Evolutionary conservation across 2,113 vertebrate genomes (phyloP), one percentile per base, ranked within the genome.

Genomic region (Siniperca knerii): DNA sequence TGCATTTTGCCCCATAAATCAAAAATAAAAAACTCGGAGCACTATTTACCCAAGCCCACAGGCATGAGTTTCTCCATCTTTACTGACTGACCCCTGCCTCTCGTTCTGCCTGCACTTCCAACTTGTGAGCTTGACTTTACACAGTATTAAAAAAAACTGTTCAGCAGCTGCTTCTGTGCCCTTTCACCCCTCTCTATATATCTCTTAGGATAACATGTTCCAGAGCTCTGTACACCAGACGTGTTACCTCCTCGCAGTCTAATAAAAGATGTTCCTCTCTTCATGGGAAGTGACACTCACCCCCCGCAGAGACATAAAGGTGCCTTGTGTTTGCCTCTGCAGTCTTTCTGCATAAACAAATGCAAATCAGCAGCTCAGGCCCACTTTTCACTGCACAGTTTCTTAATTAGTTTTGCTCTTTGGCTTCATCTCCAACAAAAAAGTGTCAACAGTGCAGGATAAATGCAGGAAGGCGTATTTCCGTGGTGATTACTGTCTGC

Each of bases 401-500:
- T 60, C 69, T 65, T 81, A 77, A 79, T 84, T 72, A 44, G 40
- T 79, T 44, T 80, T 82, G 35, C 69, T 48, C 71, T 83, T 71
- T 54, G 76, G 65, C 42, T 62, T 33, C 42, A 25, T 69, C 21
- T 60, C 9, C 60, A 50, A 55, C 52, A 62, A 52, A 21, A 64
- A 57, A 66, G 46, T 69, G 58, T 68, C 70, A 44, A 8, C 25
- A 12, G n/a, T 44, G 73, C 58, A 42, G 37, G 46, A 57, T 64
- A 2, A 68, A 68, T 13, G 10, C 33, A 37, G 48, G 29, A 68
- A 65, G 55, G n/a, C 33, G 29, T 40, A 35, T 67, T 74, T n/a
- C 35, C 12, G 16, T 15, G 0, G 48, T 83, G 81, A 77, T 74
- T 44, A 25, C 33, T 13, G 35, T 67, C 68, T 73, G 48, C 57